Base-by-base conservation (phyloP, 2,113 vertebrate genomes). In the Nothoprocta pentlandii region DNA sequence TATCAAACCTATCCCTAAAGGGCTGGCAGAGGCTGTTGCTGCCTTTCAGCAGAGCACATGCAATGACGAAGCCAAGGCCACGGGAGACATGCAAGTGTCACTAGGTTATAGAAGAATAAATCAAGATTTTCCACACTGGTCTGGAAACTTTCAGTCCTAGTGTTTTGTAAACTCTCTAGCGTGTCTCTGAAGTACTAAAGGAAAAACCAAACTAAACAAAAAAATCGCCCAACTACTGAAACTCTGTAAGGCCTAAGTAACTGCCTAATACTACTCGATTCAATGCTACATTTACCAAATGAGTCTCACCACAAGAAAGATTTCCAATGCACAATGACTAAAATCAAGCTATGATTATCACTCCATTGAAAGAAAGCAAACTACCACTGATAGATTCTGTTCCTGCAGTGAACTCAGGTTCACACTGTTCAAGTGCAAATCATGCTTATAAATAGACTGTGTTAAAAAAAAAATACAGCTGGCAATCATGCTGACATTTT, bases 1-100 rank as follows among this genome's bases (percentile, higher is more conserved):
- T 0, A 0, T 34, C 61, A 2, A 75, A 53, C 1, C 0, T 0
- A 0, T 34, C 61, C 61, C n/a, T 1, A 0, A 22, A 53, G 30
- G 32, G 66, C 61, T 63, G 54, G 42, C 46, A 69, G 59, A 32
- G 26, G 12, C 36, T 26, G 26, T 54, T 34, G 39, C 49, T 32
- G 39, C 49, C 1, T 1, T 12, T 17, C 74, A 70, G 62, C 82
- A 59, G 36, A 36, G 0, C 36, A 30, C 63, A 80, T 10, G 16
- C 10, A 25, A 25, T 28, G 69, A 75, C 22, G 5, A 46, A 16
- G 30, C 25, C 22, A 34, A 23, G 56, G 7, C 44, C 62, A 2
- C 0, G 0, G 67, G 26, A 68, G 16, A 42, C 3, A 2, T 2
- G 10, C 10, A 26, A 41, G 53, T 23, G 20, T 30, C 59, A 68